A percentile compares a stretch with the other conserved stretches of the same genome.
These are phyloP conservation scores for Fregata magnificens DNA, from an alignment of 2,113 vertebrate genomes.

Conservation along the genomic window DNA sequence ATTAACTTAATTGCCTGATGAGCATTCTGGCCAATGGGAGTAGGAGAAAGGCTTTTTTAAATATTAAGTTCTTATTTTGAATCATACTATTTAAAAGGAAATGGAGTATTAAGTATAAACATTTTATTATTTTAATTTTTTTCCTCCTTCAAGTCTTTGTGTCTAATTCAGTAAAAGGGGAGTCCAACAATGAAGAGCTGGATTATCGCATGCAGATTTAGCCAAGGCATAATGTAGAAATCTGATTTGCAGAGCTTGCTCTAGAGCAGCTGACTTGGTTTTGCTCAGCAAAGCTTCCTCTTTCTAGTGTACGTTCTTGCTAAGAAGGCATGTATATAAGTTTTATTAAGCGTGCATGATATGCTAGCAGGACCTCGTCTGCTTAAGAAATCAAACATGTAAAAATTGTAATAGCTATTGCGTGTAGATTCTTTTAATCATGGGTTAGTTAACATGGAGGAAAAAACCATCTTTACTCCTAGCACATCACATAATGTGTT, in stretches of 20 bases:
- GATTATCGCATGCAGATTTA: not conserved
- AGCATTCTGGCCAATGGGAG: not conserved
- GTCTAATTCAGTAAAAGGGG: not conserved
- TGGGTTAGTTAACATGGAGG: not conserved
- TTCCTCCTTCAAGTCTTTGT: not conserved
- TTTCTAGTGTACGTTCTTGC: not conserved
- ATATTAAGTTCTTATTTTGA: not conserved
- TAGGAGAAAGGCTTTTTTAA: not conserved
- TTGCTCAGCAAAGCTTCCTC: not conserved
- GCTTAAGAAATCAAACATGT: not conserved
- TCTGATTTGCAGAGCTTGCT: not conserved
- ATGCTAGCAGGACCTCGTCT: not conserved
- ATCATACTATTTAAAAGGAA: not conserved
- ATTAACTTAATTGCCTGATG: not conserved
- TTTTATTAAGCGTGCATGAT: not conserved
- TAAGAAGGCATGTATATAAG: not conserved
- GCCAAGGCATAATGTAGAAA: not conserved
- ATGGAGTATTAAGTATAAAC: not conserved
- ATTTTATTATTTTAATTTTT: not conserved
- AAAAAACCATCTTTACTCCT: not conserved
- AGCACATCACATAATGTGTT: not conserved
- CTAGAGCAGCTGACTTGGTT: not conserved
- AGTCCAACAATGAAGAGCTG: not conserved
- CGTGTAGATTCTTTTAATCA: not conserved
- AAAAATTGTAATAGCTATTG: not conserved